These are phyloP conservation scores for Conomelus anceps DNA, from an alignment of 2,888 invertebrate genomes.

Conservation along the genomic window DNA sequence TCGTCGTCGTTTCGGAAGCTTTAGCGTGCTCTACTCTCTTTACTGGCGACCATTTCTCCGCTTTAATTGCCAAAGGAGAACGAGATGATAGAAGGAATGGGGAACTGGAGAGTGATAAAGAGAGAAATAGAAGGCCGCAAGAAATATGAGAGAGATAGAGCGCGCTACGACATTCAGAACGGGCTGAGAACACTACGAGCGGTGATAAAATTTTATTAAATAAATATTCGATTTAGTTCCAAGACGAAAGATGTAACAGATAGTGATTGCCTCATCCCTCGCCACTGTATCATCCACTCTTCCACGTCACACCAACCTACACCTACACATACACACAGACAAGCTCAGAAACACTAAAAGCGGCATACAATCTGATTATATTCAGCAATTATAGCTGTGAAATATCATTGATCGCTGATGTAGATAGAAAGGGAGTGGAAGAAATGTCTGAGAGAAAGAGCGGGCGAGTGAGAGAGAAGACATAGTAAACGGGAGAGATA, in stretches of 20 bases:
- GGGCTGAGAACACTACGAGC: not conserved
- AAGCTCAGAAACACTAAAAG: not conserved
- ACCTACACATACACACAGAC: not conserved
- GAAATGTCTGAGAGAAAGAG: not conserved
- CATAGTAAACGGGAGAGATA: not conserved
- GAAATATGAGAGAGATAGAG: not conserved
- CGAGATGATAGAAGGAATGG: not conserved
- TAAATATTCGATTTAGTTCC: not conserved
- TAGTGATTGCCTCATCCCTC: not conserved
- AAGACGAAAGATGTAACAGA: not conserved
- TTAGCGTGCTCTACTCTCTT: not conserved
- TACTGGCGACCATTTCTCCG: not conserved
- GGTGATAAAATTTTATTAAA: not conserved
- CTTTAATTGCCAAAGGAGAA: not conserved
- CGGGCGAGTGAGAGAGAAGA: not conserved
- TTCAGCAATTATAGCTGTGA: not conserved
- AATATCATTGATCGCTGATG: slow-evolving; percentile 2
- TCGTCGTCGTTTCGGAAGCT: not conserved
- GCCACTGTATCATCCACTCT: not conserved
- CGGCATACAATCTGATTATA: not conserved
- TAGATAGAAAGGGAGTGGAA: not conserved
- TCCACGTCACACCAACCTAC: not conserved
- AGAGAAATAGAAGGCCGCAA: not conserved
- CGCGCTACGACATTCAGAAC: not conserved
- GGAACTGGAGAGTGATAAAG: too few species aligned